A percentile compares a stretch with the other conserved stretches of the same genome.
Conservation (phyloP, 1,140 invertebrate genomes). For the Neodiprion virginianus region DNA sequence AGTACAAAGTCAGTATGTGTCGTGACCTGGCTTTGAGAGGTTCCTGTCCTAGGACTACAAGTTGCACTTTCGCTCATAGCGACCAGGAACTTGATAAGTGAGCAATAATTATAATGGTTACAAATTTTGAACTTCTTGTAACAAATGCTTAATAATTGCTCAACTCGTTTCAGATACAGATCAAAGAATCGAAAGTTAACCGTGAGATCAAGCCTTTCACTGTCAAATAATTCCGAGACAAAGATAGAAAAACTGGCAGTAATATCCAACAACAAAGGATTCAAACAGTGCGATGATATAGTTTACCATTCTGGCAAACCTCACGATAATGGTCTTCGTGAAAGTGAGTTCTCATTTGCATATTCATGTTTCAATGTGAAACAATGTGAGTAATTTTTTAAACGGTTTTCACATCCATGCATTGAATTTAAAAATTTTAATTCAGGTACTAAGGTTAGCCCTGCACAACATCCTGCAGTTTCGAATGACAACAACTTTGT, state of each 20-base stretch:
- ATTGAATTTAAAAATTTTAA: slow-evolving; percentile 41
- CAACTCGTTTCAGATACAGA: slow-evolving; percentile 57
- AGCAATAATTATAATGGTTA: slow-evolving; percentile 29
- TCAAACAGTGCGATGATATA: slow-evolving; percentile 50
- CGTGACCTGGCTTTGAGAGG: slow-evolving; percentile 80
- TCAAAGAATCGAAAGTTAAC: slow-evolving; percentile 66
- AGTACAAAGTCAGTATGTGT: slow-evolving; percentile 93
- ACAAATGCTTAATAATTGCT: slow-evolving; percentile 17
- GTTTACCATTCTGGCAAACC: slow-evolving; percentile 48
- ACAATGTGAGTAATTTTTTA: slow-evolving; percentile 23
- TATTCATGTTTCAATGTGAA: not conserved
- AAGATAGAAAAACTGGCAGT: slow-evolving; percentile 45
- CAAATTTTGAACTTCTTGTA: slow-evolving; percentile 9
- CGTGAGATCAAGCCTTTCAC: slow-evolving; percentile 44
- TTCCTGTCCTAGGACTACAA: slow-evolving; percentile 83
- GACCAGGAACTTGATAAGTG: slow-evolving; percentile 89
- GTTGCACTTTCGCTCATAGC: slow-evolving; percentile 92
- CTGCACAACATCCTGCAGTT: slow-evolving; percentile 44
- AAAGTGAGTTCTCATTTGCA: slow-evolving; percentile 34
- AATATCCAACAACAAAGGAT: slow-evolving; percentile 40
- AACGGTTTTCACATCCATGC: not conserved
- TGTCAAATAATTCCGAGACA: slow-evolving; percentile 38
- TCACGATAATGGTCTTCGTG: slow-evolving; percentile 45
- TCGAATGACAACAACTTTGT: slow-evolving; percentile 54
- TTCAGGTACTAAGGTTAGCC: slow-evolving; percentile 40